A percentile compares a stretch with the other conserved stretches of the same genome.
Evolutionary conservation across 1,140 invertebrate species (phyloP).

Genomic region (Trypoxylus dichotomus): DNA sequence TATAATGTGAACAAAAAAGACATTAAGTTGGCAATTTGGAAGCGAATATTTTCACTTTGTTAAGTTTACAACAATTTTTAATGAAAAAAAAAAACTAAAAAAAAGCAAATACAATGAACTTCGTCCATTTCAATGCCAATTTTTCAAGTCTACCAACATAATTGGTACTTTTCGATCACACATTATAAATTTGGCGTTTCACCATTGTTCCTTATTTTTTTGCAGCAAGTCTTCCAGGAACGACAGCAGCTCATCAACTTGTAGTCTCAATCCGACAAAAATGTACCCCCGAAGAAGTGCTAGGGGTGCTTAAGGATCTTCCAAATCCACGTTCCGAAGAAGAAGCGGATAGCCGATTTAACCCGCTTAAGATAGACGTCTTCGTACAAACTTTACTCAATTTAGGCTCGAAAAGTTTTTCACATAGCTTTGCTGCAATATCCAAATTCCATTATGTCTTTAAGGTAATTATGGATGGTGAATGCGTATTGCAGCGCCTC

Average conservation of each 20-base stretch:
- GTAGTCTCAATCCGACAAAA: constrained; percentile 84
- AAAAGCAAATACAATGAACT: too few relatives aligned
- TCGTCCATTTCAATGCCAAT: too few relatives aligned
- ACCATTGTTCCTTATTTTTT: constrained; percentile 31
- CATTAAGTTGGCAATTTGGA: too few relatives aligned
- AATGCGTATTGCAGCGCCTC: neutral
- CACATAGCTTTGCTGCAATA: constrained; percentile 96
- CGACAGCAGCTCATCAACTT: constrained; percentile 80
- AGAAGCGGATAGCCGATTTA: constrained; percentile 70
- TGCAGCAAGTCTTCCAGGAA: constrained; percentile 78
- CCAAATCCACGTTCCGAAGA: constrained; percentile 74
- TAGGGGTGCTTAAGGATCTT: constrained; percentile 86
- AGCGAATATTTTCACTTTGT: too few relatives aligned
- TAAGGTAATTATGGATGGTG: constrained; percentile 67
- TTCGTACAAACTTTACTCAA: constrained; percentile 94
- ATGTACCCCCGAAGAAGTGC: constrained; percentile 86
- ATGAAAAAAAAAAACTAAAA: too few relatives aligned
- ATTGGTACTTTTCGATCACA: too few relatives aligned
- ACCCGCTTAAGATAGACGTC: constrained; percentile 93
- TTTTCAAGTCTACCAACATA: too few relatives aligned
- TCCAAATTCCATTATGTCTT: constrained; percentile 96
- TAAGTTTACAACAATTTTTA: too few relatives aligned
- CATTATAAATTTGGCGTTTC: neutral
- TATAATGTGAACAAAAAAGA: too few relatives aligned
- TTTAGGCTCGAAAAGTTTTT: constrained; percentile 94